Evolutionary conservation across 92 coral and sea anemone species (phyloP), one percentile per base, ranked within the genome.

Genomic region (Porites evermanni): DNA sequence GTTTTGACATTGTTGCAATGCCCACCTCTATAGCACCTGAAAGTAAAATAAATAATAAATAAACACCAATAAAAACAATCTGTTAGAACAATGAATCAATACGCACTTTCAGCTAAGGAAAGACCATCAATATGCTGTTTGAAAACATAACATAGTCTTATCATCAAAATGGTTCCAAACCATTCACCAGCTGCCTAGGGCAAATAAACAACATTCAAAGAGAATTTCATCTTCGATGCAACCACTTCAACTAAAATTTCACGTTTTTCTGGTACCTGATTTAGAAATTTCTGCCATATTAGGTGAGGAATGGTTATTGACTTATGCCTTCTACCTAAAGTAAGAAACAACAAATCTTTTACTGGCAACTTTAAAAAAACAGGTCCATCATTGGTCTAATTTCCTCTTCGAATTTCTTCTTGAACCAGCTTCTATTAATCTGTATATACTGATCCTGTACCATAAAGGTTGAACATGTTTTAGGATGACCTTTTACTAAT

Each of bases 1-100:
- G 72, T 79, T 88, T 88, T 19, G 91, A 81, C 91, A 88, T 88
- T 71, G 91, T 88, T 64, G 91, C 88, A 74, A 88, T 73, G 51
- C 74, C 32, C 50, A 88, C 87, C 71, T 88, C 91, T 53, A 88
- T 80, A 63, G 91, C 91, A 81, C 91, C 91, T 83, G 44, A 4
- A 29, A 83, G 64, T 26, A 29, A 16, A 69, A 64, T 64, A 18
- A 6, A 67, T 18, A 67, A 67, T 67, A 18, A 14, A 67, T 67
- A 18, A 67, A 6, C 23, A 67, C 68, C 68, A 64, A 67, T 70
- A 50, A 32, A 70, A 70, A 12, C 16, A 70, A 70, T 68, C 8
- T 23, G 14, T 68, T 16, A 75, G 67, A 24, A 75, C 24, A 56
- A 75, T 8, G 64, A 74, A 74, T 74, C 18, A 58, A 63, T 58